Evolutionary conservation across 2,113 vertebrate species (phyloP).

Genomic region (Pituophis catenifer): DNA sequence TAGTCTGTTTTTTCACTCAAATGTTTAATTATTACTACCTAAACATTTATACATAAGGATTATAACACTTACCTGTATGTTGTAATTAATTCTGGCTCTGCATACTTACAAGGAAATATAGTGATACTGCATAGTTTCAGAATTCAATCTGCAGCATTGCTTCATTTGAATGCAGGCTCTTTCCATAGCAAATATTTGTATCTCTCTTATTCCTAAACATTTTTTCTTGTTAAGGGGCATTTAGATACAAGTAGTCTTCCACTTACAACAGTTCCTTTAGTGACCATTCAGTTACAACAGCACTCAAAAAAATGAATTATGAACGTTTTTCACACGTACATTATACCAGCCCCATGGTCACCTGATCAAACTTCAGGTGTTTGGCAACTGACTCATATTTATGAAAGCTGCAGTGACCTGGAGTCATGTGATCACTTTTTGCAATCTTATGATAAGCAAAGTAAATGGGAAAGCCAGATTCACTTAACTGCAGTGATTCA

Average conservation of each 20-base stretch:
- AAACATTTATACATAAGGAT: conserved; percentile 31
- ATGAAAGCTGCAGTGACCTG: not conserved
- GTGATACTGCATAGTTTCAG: not conserved
- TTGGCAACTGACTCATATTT: not conserved
- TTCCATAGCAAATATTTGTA: not conserved
- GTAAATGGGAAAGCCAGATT: not conserved
- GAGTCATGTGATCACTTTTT: not conserved
- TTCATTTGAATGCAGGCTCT: not conserved
- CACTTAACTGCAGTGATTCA: not conserved
- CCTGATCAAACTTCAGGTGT: not conserved
- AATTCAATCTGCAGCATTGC: not conserved
- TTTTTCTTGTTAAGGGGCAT: not conserved
- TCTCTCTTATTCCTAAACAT: not conserved
- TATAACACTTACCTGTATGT: not conserved
- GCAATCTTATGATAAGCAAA: not conserved
- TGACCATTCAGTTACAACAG: not conserved
- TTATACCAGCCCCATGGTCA: not conserved
- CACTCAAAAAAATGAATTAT: not conserved
- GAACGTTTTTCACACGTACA: not conserved
- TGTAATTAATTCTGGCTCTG: not conserved
- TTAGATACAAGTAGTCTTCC: not conserved
- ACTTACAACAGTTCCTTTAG: not conserved
- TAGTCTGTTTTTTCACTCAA: conserved; percentile 13
- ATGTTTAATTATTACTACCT: conserved; percentile 5
- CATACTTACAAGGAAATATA: not conserved